These are phyloP conservation scores for Nothobranchius kuhntae DNA, from an alignment of 2,113 vertebrate species.

Conservation along the genomic window DNA sequence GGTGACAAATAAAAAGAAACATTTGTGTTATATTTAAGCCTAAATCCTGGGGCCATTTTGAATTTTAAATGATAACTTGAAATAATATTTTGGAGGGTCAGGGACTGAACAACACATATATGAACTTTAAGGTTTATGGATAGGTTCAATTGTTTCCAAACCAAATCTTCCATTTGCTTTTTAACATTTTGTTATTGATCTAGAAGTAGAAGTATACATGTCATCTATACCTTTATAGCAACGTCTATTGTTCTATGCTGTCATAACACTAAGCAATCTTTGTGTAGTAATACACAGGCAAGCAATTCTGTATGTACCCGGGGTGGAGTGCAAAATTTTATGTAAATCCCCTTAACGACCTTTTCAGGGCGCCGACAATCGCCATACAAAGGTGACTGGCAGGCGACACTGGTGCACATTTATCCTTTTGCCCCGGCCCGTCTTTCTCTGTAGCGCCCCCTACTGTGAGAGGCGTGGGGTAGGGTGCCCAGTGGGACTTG, in stretches of 20 bases:
- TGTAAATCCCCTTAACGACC: conserved; percentile 82
- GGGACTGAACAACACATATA: not conserved
- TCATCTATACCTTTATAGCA: not conserved
- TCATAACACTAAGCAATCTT: conserved; percentile 36
- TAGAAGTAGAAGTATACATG: not conserved
- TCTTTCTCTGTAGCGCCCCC: conserved; percentile 80
- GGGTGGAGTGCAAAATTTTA: conserved; percentile 77
- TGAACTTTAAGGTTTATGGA: not conserved
- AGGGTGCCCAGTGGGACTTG: conserved; percentile 76
- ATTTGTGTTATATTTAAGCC: not conserved
- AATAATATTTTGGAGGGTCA: not conserved
- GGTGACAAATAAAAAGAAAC: conserved; percentile 5
- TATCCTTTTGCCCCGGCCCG: conserved; percentile 74
- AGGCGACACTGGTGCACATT: conserved; percentile 78
- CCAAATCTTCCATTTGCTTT: conserved; percentile 1
- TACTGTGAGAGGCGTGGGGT: conserved; percentile 83
- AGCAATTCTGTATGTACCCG: conserved; percentile 58
- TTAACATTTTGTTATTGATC: not conserved
- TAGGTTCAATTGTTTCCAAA: conserved; percentile 1
- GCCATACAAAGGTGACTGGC: conserved; percentile 81
- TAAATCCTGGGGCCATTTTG: not conserved
- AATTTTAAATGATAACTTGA: not conserved
- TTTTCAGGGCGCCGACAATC: conserved; percentile 76
- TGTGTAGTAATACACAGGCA: conserved; percentile 44
- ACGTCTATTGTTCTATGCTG: conserved; percentile 21